Percentiles rank a stretch among this genome's conserved stretches.
phyloP scores from a whole-genome alignment of 1,140 invertebrate species.

The Drosophila nebulosa region DNA sequence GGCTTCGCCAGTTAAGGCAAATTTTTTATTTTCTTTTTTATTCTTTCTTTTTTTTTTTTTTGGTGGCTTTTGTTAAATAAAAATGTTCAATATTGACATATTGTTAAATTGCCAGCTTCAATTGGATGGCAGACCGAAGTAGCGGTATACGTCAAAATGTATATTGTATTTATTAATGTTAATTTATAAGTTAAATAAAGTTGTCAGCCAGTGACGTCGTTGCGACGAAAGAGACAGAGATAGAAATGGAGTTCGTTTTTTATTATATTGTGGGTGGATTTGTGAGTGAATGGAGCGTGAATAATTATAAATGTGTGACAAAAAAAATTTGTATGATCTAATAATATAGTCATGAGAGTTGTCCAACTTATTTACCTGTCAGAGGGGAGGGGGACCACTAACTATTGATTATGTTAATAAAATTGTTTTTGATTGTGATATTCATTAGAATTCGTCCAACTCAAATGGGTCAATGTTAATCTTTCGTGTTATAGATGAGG shows the following conservation, averaged over 20 bases:
- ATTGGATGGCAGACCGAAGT: constrained; percentile 20
- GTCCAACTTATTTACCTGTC: constrained; percentile 41
- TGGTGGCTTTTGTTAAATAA: constrained; percentile 44
- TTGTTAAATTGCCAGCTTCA: constrained; percentile 53
- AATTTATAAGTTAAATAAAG: constrained; percentile 52
- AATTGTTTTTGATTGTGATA: constrained; percentile 22
- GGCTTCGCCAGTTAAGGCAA: constrained; percentile 17
- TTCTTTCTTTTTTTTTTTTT: background rate
- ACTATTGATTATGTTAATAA: constrained; percentile 21
- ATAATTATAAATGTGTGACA: constrained; percentile 27
- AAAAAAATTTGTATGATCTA: constrained; percentile 32
- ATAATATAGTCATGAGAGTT: constrained; percentile 61
- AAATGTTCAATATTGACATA: constrained; percentile 64
- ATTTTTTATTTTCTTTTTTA: too few relatives aligned
- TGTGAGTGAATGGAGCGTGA: constrained; percentile 21
- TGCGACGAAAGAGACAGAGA: background rate
- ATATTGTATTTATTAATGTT: constrained; percentile 47
- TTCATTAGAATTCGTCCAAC: constrained; percentile 35
- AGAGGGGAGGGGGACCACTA: background rate
- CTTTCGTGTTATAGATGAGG: background rate
- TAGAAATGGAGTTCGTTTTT: constrained; percentile 7
- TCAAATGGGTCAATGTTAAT: constrained; percentile 46
- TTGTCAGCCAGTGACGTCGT: constrained; percentile 47
- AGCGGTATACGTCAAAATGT: constrained; percentile 23
- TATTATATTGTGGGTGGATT: background rate